Evolutionary conservation across 2,113 vertebrate genomes (phyloP), one percentile per base, ranked within the genome.

Genomic region (Triplophysa rosa): DNA sequence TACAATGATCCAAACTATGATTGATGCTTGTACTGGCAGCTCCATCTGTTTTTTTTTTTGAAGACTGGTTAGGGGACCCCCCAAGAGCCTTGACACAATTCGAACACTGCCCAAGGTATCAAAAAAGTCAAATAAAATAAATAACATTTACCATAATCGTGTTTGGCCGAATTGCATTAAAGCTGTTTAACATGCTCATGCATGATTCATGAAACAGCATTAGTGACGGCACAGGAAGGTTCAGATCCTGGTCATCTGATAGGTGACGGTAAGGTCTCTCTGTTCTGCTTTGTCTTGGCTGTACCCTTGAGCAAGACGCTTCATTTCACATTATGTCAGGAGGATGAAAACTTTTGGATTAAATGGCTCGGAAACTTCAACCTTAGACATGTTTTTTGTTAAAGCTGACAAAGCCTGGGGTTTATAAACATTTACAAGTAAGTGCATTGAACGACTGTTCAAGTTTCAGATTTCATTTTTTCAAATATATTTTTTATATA

Each of bases 291-390:
- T 63, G 72, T 49, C 42, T 29, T 16, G 0, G 23, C 2, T 17
- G 23, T 63, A 49, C 72, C 72, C 72, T 47, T 40, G 40, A 63
- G 72, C 58, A 75, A 63, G 59, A 21, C 37, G 1, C 61, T 63
- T 75, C 72, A 75, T 49, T 40, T 75, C 6, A 10, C 72, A 75
- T 75, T 17, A 75, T 47, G 47, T 75, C 72, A 75, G n/a, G 40
- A 49, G 72, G 23, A 63, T 10, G 19, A 19, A 61, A 73, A 42
- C 33, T 45, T 65, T 54, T 5, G 8, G 24, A 76, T 23, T 33
- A 66, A 77, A 47, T 24, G 19, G 61, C 21, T 3, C 14, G 0
- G 0, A 13, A 47, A 74, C 62, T 62, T 8, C 1, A 24, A 75
- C 45, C 63, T 61, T 47, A 63, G 56, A 63, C 45, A 63, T 49